Conservation (phyloP, 2,113 vertebrate species). For the Vimba vimba region DNA sequence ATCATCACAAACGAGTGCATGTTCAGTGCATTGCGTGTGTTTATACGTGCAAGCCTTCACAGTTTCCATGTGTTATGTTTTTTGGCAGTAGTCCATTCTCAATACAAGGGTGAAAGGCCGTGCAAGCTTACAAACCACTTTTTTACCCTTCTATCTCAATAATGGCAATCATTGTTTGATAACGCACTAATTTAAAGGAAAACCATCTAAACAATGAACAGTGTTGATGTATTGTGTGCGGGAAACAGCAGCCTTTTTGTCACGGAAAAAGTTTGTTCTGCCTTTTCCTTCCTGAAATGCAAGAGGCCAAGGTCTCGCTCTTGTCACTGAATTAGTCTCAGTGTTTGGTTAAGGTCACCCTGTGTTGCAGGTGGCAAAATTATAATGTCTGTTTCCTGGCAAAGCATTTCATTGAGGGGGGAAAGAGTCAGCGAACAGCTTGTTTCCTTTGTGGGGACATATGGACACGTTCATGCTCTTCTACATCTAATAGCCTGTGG, state of each 20-base stretch:
- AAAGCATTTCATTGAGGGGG: slow-evolving; percentile 30
- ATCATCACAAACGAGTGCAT: background rate
- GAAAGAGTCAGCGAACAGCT: slow-evolving; percentile 42
- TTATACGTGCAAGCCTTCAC: slow-evolving; percentile 10
- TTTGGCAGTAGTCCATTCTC: slow-evolving; percentile 35
- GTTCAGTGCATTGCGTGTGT: background rate
- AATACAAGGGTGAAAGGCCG: slow-evolving; percentile 56
- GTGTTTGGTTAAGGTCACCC: slow-evolving; percentile 53
- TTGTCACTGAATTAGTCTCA: slow-evolving; percentile 39
- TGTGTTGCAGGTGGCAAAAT: slow-evolving; percentile 24
- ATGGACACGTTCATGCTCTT: slow-evolving; percentile 48
- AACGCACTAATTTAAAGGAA: slow-evolving; percentile 7
- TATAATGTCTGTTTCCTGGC: slow-evolving; percentile 30
- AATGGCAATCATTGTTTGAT: slow-evolving; percentile 17
- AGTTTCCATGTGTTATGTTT: slow-evolving; percentile 38
- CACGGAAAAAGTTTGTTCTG: slow-evolving; percentile 22
- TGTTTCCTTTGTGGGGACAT: slow-evolving; percentile 52
- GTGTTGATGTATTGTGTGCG: slow-evolving; percentile 27
- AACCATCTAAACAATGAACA: slow-evolving; percentile 40
- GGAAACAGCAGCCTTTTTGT: slow-evolving; percentile 38
- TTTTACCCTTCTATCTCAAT: background rate
- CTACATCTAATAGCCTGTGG: slow-evolving; percentile 40
- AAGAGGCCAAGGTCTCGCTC: slow-evolving; percentile 37
- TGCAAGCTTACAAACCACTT: slow-evolving; percentile 25
- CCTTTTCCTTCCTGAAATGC: slow-evolving; percentile 56